Conservation (phyloP, 2,888 invertebrate species). For the Cremastobaeus sp. region DNA sequence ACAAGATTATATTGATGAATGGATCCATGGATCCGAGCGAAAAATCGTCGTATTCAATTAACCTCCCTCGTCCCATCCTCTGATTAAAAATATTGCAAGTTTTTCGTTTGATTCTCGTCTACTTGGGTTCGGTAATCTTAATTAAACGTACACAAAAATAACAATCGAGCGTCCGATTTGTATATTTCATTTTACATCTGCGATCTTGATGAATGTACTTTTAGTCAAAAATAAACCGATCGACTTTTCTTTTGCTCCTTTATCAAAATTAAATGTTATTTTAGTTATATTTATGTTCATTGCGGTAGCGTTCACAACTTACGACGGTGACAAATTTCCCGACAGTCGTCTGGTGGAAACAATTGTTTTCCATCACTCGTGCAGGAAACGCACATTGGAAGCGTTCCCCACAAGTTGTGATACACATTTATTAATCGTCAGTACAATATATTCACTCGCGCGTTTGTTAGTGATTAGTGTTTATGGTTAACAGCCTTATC, state of each 20-base stretch:
- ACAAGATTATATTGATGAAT: conserved; percentile 64
- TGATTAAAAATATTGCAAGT: conserved; percentile 77
- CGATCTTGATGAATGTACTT: conserved; percentile 56
- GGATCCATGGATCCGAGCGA: conserved; percentile 67
- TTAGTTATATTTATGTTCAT: no score
- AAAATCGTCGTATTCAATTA: conserved; percentile 64
- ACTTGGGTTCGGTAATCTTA: conserved; percentile 22
- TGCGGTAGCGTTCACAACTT: no score
- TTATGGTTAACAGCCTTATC: no score
- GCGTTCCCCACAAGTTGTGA: no score
- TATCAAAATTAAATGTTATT: no score
- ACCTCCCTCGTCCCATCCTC: conserved; percentile 75
- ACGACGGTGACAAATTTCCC: no score
- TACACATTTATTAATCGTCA: no score
- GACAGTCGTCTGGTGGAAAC: no score
- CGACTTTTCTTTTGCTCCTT: background rate
- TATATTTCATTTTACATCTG: conserved; percentile 51
- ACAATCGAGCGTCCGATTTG: conserved; percentile 66
- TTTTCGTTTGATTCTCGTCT: conserved; percentile 57
- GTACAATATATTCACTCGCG: no score
- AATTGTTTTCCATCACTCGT: no score
- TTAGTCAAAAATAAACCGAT: conserved; percentile 15
- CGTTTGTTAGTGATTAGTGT: no score
- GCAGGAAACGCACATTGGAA: no score
- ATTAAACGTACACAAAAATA: conserved; percentile 68